Conservation (phyloP, 2,113 vertebrate species). For the Hippocampus zosterae region DNA sequence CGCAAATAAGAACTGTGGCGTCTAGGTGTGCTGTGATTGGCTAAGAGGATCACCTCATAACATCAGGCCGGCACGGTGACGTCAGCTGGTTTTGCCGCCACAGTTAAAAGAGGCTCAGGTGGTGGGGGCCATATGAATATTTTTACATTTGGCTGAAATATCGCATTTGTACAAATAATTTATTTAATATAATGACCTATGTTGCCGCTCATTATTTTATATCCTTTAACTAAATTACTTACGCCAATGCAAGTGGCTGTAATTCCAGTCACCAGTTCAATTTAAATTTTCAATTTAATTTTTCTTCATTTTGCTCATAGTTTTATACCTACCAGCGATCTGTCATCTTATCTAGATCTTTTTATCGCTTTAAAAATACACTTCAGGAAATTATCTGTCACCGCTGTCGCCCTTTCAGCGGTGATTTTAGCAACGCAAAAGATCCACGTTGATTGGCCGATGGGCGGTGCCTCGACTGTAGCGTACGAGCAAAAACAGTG, state of each 20-base stretch:
- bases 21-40: constrained; percentile 56
- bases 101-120: not conserved
- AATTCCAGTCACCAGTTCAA: no score
- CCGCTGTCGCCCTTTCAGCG: not conserved
- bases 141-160: not conserved
- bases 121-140: not conserved
- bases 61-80: constrained; percentile 15
- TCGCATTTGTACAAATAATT: not conserved
- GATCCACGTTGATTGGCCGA: constrained; percentile 50
- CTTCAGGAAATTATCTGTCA: no score
- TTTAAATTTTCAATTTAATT: not conserved
- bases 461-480: constrained; percentile 1
- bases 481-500: constrained; percentile 11
- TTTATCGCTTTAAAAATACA: not conserved
- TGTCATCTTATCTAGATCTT: not conserved
- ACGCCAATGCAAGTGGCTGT: no score
- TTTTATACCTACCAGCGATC: not conserved
- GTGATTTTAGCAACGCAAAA: constrained; percentile 18
- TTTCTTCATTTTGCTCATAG: not conserved
- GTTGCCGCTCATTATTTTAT: not conserved
- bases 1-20: constrained; percentile 23
- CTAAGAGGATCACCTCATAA: constrained; percentile 57
- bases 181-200: not conserved
- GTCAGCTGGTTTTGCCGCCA: constrained; percentile 5
- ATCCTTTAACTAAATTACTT: not conserved